Conservation (phyloP, 2,888 invertebrate genomes). For the Aphrophora alni region DNA sequence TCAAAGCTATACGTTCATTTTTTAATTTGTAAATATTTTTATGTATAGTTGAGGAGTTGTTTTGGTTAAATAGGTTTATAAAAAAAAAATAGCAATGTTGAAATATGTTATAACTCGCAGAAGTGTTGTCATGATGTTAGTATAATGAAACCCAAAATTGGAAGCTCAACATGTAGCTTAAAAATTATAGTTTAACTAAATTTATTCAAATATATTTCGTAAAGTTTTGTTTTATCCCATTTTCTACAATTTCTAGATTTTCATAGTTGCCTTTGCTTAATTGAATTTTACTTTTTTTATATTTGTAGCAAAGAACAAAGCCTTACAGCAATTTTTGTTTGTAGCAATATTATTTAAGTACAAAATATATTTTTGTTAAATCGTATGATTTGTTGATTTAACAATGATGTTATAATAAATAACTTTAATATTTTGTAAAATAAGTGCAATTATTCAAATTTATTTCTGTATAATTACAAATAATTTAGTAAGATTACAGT, state of each 20-base stretch:
- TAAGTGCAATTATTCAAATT: neutral
- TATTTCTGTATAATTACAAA: neutral
- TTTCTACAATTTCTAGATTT: neutral
- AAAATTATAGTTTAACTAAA: neutral
- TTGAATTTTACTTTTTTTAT: neutral
- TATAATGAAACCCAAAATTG: neutral
- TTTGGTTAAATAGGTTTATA: neutral
- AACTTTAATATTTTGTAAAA: slow-evolving; percentile 6
- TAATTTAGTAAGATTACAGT: slow-evolving; percentile 2
- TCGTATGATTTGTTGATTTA: neutral
- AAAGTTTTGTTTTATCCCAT: neutral
- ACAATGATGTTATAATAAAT: neutral
- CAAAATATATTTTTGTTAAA: neutral
- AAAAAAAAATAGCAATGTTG: neutral
- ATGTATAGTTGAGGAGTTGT: neutral
- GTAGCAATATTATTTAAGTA: neutral
- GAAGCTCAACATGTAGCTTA: neutral
- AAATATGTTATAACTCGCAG: neutral
- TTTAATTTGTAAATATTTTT: neutral
- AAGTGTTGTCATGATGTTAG: neutral
- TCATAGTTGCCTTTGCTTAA: neutral
- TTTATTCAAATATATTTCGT: neutral
- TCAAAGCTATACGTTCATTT: neutral
- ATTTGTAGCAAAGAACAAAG: neutral
- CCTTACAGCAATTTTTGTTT: neutral